phyloP scores from a whole-genome alignment of 2,888 invertebrate species.

The Diplazon laetatorius region DNA sequence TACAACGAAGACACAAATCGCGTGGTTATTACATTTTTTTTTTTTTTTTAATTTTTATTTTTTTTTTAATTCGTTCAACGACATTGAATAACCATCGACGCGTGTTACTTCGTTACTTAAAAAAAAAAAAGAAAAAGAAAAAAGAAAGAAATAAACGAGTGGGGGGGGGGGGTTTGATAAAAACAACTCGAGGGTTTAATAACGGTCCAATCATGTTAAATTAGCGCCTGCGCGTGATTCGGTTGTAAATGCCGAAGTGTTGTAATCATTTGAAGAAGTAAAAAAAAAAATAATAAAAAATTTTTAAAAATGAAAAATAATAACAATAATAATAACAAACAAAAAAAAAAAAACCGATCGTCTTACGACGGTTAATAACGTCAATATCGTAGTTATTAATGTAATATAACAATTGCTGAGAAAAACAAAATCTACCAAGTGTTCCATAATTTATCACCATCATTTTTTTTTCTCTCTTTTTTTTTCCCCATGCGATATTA shows the following conservation, averaged over 20 bases:
- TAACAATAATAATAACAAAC: too few relatives aligned
- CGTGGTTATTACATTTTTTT: neutral
- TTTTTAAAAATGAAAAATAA: too few relatives aligned
- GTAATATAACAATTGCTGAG: constrained; percentile 66
- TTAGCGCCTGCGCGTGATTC: constrained; percentile 46
- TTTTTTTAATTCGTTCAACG: neutral
- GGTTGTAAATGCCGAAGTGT: constrained; percentile 36
- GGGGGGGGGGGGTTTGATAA: too few relatives aligned
- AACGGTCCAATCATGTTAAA: constrained; percentile 60
- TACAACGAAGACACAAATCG: neutral
- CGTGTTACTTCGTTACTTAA: too few relatives aligned
- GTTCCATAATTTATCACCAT: constrained; percentile 19
- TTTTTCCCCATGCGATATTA: neutral
- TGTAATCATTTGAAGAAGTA: too few relatives aligned
- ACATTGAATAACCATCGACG: neutral
- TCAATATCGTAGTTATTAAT: constrained; percentile 67
- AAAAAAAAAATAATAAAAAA: too few relatives aligned
- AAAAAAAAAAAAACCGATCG: constrained; percentile 44
- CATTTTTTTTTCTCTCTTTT: constrained; percentile 13
- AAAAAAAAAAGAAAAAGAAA: too few relatives aligned
- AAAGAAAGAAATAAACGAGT: too few relatives aligned
- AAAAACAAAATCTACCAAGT: constrained; percentile 34
- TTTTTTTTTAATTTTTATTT: neutral
- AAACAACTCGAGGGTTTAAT: constrained; percentile 9
- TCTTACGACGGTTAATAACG: constrained; percentile 53